Evolutionary conservation across 2,888 invertebrate genomes (phyloP).

Genomic region (Hypercompe scribonia): DNA sequence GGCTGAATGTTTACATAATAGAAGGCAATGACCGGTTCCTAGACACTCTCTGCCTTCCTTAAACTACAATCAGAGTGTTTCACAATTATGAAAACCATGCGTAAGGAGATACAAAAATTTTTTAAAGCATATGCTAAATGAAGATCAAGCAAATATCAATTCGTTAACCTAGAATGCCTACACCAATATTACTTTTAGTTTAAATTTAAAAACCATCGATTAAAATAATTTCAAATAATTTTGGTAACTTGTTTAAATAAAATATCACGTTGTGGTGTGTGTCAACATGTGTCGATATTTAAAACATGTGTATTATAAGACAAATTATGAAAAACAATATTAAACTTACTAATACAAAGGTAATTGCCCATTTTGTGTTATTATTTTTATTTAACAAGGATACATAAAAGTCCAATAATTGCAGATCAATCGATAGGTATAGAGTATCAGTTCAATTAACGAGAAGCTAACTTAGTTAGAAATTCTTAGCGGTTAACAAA

Average conservation of each 20-base stretch:
- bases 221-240: no score
- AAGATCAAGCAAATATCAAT: no score
- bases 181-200: no score
- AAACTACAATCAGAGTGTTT: no score
- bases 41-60: background rate
- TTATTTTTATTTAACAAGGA: conserved; percentile 5
- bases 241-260: background rate
- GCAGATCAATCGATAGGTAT: conserved; percentile 31
- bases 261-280: background rate
- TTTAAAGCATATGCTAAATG: background rate
- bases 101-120: background rate
- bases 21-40: background rate
- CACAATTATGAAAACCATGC: background rate
- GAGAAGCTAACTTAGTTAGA: conserved; percentile 36
- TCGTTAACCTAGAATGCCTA: background rate
- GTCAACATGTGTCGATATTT: background rate
- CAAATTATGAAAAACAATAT: no score
- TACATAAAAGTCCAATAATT: conserved; percentile 35
- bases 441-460: conserved; percentile 44
- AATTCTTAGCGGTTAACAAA: conserved; percentile 45
- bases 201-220: no score
- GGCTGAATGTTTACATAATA: background rate
- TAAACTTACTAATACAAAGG: no score
- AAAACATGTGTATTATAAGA: no score
- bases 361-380: conserved; percentile 5